These are phyloP conservation scores for Threskiornis aethiopicus DNA, from an alignment of 2,797 vertebrate species.

Conservation along the genomic window DNA sequence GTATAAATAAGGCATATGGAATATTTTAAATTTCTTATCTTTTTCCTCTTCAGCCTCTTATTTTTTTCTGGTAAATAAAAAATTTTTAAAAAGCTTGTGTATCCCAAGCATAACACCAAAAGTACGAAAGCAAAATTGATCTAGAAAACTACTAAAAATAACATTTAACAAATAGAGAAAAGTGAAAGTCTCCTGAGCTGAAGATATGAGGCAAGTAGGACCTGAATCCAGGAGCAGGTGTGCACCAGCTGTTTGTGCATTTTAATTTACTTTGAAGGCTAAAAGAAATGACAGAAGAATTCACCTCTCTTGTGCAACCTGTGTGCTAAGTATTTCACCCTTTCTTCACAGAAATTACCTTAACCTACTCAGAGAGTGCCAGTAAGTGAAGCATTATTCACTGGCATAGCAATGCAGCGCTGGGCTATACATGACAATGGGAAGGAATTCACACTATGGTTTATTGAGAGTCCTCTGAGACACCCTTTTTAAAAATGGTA, in stretches of 20 bases:
- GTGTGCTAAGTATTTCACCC: not conserved
- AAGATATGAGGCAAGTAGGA: not conserved
- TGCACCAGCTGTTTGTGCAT: not conserved
- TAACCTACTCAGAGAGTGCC: not conserved
- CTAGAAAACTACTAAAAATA: not conserved
- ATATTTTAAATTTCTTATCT: not conserved
- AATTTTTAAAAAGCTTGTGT: not conserved
- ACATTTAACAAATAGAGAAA: not conserved
- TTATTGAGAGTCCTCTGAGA: not conserved
- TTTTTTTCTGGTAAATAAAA: not conserved
- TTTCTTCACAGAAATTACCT: not conserved
- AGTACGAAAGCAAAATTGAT: not conserved
- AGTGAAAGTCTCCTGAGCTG: not conserved
- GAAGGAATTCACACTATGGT: not conserved
- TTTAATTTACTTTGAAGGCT: not conserved
- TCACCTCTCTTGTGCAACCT: not conserved
- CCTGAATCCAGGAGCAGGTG: not conserved
- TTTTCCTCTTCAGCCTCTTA: not conserved
- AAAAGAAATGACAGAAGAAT: not conserved
- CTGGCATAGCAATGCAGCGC: not conserved
- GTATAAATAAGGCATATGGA: not conserved
- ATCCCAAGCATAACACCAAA: not conserved
- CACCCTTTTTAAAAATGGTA: not conserved
- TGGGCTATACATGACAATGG: rapidly evolving
- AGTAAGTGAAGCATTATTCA: not conserved